phyloP scores from a whole-genome alignment of 2,888 invertebrate species.

The Chrysopilus asiliformis region DNA sequence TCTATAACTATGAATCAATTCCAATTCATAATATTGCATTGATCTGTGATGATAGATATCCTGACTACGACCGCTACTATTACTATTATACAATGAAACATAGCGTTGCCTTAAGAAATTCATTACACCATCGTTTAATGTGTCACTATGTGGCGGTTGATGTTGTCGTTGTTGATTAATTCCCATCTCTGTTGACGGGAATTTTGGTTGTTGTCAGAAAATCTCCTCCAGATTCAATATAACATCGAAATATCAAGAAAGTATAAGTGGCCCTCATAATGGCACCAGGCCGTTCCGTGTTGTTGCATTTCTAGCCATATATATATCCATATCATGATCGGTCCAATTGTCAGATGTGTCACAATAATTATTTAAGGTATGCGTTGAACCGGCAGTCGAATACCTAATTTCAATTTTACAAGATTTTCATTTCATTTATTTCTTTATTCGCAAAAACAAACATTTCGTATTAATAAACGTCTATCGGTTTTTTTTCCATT shows the following conservation, averaged over 20 bases:
- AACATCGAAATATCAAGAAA: slow-evolving; percentile 38
- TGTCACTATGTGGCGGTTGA: too few species aligned
- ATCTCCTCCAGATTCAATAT: slow-evolving; percentile 36
- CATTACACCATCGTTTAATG: too few species aligned
- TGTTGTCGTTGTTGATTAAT: too few species aligned
- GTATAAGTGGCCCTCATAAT: slow-evolving; percentile 44
- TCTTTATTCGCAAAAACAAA: too few species aligned
- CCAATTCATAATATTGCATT: slow-evolving; percentile 10
- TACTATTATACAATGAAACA: too few species aligned
- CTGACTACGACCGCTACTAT: too few species aligned
- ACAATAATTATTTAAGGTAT: slow-evolving; percentile 73
- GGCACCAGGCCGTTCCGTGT: slow-evolving; percentile 74
- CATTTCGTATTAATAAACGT: too few species aligned
- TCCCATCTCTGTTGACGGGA: too few species aligned
- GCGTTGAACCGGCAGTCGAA: slow-evolving; percentile 64
- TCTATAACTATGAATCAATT: slow-evolving; percentile 11
- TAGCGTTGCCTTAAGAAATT: too few species aligned
- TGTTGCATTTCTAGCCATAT: slow-evolving; percentile 84
- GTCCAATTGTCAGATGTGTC: slow-evolving; percentile 89
- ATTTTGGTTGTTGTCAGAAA: slow-evolving; percentile 35
- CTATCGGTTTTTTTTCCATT: too few species aligned
- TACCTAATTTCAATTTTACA: slow-evolving; percentile 33
- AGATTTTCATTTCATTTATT: too few species aligned
- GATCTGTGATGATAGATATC: too few species aligned
- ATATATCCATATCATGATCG: slow-evolving; percentile 91